These are phyloP conservation scores for Erebia palarica DNA, from an alignment of 2,888 invertebrate genomes.

Conservation along the genomic window DNA sequence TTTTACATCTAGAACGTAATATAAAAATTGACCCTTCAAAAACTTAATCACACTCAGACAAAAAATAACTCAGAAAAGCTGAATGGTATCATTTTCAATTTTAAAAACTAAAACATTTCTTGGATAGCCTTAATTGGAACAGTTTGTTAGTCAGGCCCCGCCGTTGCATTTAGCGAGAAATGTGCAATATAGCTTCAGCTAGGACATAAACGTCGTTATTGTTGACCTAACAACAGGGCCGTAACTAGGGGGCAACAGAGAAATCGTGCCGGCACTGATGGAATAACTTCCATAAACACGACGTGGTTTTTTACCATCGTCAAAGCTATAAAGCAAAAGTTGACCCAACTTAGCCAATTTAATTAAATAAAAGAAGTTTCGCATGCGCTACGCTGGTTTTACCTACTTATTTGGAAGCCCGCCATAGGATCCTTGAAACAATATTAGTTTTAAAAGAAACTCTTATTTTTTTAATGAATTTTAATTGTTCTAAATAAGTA, in stretches of 20 bases:
- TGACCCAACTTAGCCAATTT: too few species aligned
- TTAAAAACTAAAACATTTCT: conserved; percentile 13
- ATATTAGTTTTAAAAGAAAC: too few species aligned
- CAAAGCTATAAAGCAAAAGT: too few species aligned
- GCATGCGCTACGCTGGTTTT: too few species aligned
- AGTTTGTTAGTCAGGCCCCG: conserved; percentile 15
- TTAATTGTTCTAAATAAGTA: too few species aligned
- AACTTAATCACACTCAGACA: neutral
- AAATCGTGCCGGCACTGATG: too few species aligned
- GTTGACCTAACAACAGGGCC: conserved; percentile 15
- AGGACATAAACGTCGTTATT: conserved; percentile 8
- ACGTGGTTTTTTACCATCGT: neutral
- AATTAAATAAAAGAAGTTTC: too few species aligned
- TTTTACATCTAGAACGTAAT: neutral
- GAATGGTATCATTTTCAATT: conserved; percentile 9
- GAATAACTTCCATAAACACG: neutral
- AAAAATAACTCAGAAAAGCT: neutral
- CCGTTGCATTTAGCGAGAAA: conserved; percentile 7
- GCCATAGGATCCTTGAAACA: too few species aligned
- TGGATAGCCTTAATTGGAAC: conserved; percentile 11
- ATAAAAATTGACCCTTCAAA: neutral
- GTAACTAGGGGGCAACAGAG: neutral
- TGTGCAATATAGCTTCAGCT: conserved; percentile 15
- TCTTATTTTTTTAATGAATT: too few species aligned
- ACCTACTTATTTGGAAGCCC: too few species aligned